Evolutionary conservation across 1,140 invertebrate species (phyloP).

Genomic region (Lasioglossum albipes): DNA sequence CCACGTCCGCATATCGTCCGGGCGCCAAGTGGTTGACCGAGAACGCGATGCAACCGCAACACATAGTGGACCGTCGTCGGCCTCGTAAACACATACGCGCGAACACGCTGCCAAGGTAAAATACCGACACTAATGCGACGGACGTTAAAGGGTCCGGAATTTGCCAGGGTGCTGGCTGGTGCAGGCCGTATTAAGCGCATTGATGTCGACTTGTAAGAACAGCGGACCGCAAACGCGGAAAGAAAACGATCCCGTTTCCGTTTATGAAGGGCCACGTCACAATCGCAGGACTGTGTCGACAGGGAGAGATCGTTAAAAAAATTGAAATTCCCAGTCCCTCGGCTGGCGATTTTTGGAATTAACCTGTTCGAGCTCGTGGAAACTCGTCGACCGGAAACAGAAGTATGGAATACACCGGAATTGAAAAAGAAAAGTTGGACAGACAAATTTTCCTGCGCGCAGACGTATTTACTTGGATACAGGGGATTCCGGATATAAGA

Average conservation of each 20-base stretch:
- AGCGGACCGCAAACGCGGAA: conserved; percentile 23
- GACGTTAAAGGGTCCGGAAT: conserved; percentile 15
- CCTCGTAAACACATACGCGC: no score
- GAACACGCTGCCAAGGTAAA: no score
- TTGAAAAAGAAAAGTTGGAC: conserved; percentile 4
- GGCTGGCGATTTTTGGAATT: conserved; percentile 33
- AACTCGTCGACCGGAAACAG: conserved; percentile 14
- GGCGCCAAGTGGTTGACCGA: conserved; percentile 32
- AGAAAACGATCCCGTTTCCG: conserved; percentile 20
- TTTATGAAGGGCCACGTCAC: no score
- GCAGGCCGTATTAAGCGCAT: conserved; percentile 22
- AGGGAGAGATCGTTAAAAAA: no score
- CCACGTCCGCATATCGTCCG: conserved; percentile 26
- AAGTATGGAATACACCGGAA: background rate
- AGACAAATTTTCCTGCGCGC: conserved; percentile 15
- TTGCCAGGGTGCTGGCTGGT: background rate
- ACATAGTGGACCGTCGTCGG: background rate
- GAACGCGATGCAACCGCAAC: conserved; percentile 32
- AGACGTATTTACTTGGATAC: conserved; percentile 3
- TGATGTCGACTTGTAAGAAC: conserved; percentile 27
- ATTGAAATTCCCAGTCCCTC: no score
- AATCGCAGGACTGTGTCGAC: no score
- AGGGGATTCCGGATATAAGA: conserved; percentile 22
- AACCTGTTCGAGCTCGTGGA: conserved; percentile 28
- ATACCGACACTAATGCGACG: conserved; percentile 10